Base-by-base conservation (phyloP, 2,113 vertebrate genomes). In the Thalassarche chlororhynchos region DNA sequence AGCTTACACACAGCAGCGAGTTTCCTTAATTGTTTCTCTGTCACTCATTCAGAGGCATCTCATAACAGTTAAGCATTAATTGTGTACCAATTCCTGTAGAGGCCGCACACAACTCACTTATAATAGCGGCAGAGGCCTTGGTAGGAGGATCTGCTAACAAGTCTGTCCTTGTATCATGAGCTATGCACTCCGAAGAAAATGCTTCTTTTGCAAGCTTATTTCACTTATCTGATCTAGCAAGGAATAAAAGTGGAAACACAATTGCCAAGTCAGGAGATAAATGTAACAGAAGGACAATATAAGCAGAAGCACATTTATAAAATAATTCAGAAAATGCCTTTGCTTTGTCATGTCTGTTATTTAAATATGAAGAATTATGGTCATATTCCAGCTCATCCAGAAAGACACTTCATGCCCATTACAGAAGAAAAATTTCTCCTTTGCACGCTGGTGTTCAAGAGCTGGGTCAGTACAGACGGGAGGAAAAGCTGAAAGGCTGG, bases 31-130 rank as follows among this genome's bases (percentile, higher is more conserved):
- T 52, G 32, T 46, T 69, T n/a, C 40, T 36, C n/a, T 66, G 8
- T 51, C 11, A 4, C 38, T 42, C 12, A 5, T 26, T 44, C 54
- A 38, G 61, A 83, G 72, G 34, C 47, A 40, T 51, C 60, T 71
- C 18, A 0, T 24, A 20, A 9, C 57, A 55, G 23, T 31, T 15
- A 60, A 16, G 47, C 71, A 58, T 52, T 72, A 69, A 54, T 34
- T 70, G 38, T 65, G 32, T 28, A 26, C 31, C 68, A 55, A 5
- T 34, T 75, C 91, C 94, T 93, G 83, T 70, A 93, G 91, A 65
- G 87, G 94, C 84, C 74, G 72, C 94, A 90, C 91, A 80, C 40
- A 95, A 60, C 91, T 80, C 44, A 70, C 40, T 40, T 83, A 46
- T 70, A 47, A 40, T 1, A 58, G 69, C 1, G 0, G 38, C 21